Conservation (phyloP, 2,113 vertebrate species). For the Cettia cetti region DNA sequence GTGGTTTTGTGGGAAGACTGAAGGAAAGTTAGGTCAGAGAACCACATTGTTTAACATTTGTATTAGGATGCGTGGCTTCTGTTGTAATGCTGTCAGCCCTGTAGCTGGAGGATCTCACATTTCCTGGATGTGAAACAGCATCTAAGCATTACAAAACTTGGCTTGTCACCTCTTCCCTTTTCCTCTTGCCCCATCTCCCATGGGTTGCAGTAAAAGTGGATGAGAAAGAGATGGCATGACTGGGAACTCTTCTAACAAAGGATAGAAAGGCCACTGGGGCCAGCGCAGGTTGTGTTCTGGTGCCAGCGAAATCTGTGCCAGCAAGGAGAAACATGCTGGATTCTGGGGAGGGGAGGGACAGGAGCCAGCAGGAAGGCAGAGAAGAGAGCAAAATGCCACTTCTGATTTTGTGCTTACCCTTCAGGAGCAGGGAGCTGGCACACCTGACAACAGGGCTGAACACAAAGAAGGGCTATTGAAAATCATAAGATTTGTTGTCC, state of each 20-base stretch:
- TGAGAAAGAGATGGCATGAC: not conserved
- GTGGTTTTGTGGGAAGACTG: conserved; percentile 51
- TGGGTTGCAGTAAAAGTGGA: not conserved
- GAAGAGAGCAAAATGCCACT: fast-evolving
- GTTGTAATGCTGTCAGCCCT: not conserved
- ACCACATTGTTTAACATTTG: not conserved
- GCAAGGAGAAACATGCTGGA: not conserved
- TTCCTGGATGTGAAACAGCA: conserved; percentile 17
- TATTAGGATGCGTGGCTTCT: not conserved
- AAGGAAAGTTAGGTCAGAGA: conserved; percentile 15
- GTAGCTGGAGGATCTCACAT: not conserved
- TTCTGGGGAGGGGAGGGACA: not conserved
- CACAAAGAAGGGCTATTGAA: not conserved
- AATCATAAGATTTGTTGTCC: not conserved
- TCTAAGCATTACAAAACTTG: not conserved
- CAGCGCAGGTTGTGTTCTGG: not conserved
- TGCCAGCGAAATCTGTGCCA: not conserved
- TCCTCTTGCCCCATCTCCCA: not conserved
- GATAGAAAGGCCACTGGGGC: not conserved
- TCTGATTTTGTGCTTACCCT: not conserved
- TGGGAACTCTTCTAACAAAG: not conserved
- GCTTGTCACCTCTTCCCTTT: not conserved
- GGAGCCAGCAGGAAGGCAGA: not conserved
- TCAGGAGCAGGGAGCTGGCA: not conserved
- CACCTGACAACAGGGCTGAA: not conserved